Conservation (phyloP, 2,113 vertebrate species). For the Tricholaema leucomelas region DNA sequence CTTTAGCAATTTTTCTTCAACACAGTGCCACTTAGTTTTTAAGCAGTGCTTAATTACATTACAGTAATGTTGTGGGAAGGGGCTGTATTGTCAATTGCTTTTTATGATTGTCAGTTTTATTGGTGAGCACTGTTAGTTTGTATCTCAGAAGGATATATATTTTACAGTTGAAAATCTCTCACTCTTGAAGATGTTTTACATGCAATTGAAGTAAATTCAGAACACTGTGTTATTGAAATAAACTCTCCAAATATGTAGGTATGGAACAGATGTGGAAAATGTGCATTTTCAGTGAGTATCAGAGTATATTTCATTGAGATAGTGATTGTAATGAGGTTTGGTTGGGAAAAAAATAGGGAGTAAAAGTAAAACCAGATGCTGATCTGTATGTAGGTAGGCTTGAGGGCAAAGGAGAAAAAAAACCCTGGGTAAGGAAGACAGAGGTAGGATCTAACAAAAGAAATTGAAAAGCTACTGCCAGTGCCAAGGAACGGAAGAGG, state of each 20-base stretch:
- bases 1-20: neutral
- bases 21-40: neutral
- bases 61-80: neutral
- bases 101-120: neutral
- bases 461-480: neutral
- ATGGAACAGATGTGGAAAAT: neutral
- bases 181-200: neutral
- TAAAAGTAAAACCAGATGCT: neutral
- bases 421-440: neutral
- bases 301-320: neutral
- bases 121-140: neutral
- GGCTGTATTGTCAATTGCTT: neutral
- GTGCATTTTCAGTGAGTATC: neutral
- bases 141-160: neutral
- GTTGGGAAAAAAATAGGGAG: neutral
- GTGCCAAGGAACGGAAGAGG: neutral
- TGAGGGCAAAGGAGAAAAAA: neutral
- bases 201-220: neutral
- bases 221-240: neutral
- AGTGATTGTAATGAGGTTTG: neutral
- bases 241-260: neutral
- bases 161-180: neutral
- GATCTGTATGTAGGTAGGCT: neutral
- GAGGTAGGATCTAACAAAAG: neutral
- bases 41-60: neutral